phyloP scores from a whole-genome alignment of 64 coral and sea anemone species.

The Acropora yongei region DNA sequence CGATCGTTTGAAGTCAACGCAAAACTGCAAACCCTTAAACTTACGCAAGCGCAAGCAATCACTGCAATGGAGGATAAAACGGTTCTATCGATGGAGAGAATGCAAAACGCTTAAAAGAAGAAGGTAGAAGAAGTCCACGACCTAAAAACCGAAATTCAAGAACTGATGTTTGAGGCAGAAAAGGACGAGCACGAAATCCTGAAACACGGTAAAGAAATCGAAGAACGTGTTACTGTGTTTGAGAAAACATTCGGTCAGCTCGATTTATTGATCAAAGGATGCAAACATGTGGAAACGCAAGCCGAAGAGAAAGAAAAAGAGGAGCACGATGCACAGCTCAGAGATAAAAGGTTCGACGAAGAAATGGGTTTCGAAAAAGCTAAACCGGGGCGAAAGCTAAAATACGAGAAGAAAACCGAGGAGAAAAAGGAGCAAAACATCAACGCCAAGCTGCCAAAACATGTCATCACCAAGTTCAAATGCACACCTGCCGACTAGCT shows the following conservation, averaged over 20 bases:
- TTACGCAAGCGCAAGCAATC: not conserved
- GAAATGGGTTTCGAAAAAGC: not conserved
- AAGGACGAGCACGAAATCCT: not conserved
- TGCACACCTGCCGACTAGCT: conserved; percentile 57
- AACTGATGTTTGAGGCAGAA: not conserved
- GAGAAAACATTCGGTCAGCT: too few relatives aligned
- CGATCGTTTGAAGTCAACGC: not conserved
- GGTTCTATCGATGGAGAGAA: conserved; percentile 32
- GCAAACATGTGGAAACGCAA: not conserved
- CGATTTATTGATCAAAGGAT: too few relatives aligned
- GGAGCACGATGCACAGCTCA: not conserved
- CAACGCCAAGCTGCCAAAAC: not conserved
- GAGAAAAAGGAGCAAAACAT: not conserved
- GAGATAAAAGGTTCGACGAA: too few relatives aligned
- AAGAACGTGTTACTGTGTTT: too few relatives aligned
- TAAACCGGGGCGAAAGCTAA: conserved; percentile 36
- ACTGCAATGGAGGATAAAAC: conserved; percentile 12
- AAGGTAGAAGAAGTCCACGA: conserved; percentile 58
- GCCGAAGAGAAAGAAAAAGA: not conserved
- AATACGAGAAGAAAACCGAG: conserved; percentile 4
- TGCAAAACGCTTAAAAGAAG: conserved; percentile 29
- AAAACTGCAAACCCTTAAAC: not conserved
- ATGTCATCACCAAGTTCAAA: conserved; percentile 38
- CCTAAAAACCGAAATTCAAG: conserved; percentile 6
- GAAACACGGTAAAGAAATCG: too few relatives aligned